Evolutionary conservation across 1,140 invertebrate genomes (phyloP).

Genomic region (Euura lappo): DNA sequence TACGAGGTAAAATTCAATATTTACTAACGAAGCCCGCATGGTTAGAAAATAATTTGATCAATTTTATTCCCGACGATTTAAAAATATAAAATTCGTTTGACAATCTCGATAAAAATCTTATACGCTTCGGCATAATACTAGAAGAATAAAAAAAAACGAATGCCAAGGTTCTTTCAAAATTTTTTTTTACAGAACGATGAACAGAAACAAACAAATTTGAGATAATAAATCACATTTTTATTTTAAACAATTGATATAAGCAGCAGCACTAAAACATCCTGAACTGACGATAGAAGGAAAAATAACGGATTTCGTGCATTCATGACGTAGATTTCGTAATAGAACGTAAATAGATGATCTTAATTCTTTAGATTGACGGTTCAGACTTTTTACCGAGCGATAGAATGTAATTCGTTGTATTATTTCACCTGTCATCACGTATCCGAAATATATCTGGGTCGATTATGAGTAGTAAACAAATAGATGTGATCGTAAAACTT

Average conservation of each 20-base stretch:
- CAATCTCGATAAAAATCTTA: neutral
- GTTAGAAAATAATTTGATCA: neutral
- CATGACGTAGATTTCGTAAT: too few relatives aligned
- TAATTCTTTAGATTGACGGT: too few relatives aligned
- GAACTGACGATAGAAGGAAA: conserved; percentile 21
- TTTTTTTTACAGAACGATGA: neutral
- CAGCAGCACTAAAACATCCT: neutral
- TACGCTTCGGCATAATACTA: conserved; percentile 7
- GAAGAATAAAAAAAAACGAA: neutral
- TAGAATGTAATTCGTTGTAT: conserved; percentile 8
- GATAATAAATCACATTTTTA: too few relatives aligned
- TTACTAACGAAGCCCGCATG: neutral
- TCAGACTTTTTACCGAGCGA: neutral
- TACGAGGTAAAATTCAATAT: neutral
- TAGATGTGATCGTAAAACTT: conserved; percentile 31
- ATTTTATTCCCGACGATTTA: neutral
- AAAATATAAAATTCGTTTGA: neutral
- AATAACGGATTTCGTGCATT: neutral
- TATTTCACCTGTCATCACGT: neutral
- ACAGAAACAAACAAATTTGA: conserved; percentile 10
- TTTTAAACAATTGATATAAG: too few relatives aligned
- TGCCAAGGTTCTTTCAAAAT: neutral
- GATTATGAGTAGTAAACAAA: conserved; percentile 11
- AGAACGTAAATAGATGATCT: too few relatives aligned
- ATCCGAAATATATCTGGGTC: neutral